phyloP scores from a whole-genome alignment of 2,113 vertebrate genomes.

The Fulica atra region DNA sequence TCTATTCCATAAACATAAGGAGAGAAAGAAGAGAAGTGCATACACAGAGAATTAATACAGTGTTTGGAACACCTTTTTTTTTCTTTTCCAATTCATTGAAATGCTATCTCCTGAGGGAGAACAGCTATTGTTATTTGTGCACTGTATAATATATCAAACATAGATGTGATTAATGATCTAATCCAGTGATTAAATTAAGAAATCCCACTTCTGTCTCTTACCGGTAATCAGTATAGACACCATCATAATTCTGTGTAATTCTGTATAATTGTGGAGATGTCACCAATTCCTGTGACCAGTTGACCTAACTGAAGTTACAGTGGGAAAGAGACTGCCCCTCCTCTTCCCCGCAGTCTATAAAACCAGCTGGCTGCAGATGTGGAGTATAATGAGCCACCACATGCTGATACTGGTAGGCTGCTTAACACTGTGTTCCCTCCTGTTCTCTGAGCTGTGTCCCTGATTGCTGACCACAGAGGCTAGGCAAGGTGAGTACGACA shows the following conservation, averaged over 20 bases:
- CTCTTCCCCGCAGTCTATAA: not conserved
- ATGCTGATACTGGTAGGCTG: not conserved
- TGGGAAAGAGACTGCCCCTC: not conserved
- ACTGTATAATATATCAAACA: not conserved
- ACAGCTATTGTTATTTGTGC: not conserved
- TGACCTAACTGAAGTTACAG: not conserved
- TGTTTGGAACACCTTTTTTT: not conserved
- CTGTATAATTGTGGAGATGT: not conserved
- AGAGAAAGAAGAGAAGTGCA: not conserved
- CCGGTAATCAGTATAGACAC: not conserved
- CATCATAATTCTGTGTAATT: not conserved
- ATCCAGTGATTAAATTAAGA: constrained; percentile 10
- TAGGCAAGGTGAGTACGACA: not conserved
- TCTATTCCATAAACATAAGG: not conserved
- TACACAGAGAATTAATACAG: not conserved
- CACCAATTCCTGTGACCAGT: not conserved
- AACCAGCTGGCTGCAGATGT: not conserved
- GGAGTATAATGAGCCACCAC: not conserved
- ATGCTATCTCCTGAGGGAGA: not conserved
- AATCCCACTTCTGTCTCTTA: not conserved
- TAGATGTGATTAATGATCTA: constrained; percentile 1
- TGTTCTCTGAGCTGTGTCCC: not conserved
- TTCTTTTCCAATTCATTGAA: not conserved
- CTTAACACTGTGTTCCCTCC: not conserved
- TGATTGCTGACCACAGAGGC: not conserved